Base-by-base conservation (phyloP, 1,140 invertebrate genomes). In the Aporrectodea caliginosa region DNA sequence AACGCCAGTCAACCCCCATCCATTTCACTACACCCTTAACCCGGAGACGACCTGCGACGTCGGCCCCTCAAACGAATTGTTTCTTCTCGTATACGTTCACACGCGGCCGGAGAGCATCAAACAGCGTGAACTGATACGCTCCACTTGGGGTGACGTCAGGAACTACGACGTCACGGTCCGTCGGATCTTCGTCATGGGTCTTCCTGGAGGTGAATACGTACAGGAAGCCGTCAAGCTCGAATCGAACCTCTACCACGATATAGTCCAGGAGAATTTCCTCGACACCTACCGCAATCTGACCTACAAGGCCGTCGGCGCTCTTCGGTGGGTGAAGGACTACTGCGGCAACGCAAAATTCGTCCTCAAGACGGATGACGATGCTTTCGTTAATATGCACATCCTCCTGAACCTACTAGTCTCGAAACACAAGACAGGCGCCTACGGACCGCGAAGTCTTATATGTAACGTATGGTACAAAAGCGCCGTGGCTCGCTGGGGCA, bases 231-330 rank as follows among this genome's bases (percentile, higher is more conserved):
- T 95, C 1, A 83, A 90, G 16, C 83, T 89, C 70, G 94, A 95
- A 85, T 90, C 91, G 83, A 82, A 83, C 1, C 82, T 82, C 0
- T 90, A 91, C 83, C 86, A 88, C 29, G 94, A 95, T 84, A 89
- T 95, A 78, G 90, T 94, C 69, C 93, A 94, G 88, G 93, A 93
- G n/a, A 91, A 90, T 82, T 94, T 94, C 86, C 80, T 89, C 22
- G 94, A 95, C 88, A 90, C 90, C 43, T 95, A 95, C 84, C 90
- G 91, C 81, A 95, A 95, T 87, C 90, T 95, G 88, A 94, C 94
- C 1, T 94, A 94, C 84, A 95, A 95, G 85, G 94, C 96, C 87
- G 91, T 93, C 1, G 93, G 94, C 92, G 92, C 91, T 2, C 90
- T 95, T 32, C 93, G 94, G 85, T 95, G 93, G 92, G 91, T 92